Evolutionary conservation across 2,888 invertebrate genomes (phyloP).

Genomic region (Cheilosia vulpina): DNA sequence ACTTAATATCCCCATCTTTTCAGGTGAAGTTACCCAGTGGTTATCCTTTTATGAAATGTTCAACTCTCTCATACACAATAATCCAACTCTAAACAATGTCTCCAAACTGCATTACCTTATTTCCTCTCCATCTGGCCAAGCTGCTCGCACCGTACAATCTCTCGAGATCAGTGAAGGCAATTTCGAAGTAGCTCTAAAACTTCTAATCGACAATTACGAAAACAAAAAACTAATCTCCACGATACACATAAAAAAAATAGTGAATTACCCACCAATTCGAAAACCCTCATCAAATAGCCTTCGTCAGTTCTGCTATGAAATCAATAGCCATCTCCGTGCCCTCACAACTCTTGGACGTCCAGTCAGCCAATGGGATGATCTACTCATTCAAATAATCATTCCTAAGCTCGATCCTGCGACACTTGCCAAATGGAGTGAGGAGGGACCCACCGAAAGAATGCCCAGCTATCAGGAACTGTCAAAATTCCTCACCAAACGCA

Average conservation of each 20-base stretch:
- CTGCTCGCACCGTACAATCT: constrained; percentile 22
- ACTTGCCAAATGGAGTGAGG: constrained; percentile 19
- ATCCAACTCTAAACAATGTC: not conserved
- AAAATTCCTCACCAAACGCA: constrained; percentile 29
- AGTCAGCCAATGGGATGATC: constrained; percentile 22
- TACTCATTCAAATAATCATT: constrained; percentile 4
- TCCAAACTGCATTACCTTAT: constrained; percentile 7
- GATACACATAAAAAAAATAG: constrained; percentile 9
- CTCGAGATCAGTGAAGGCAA: constrained; percentile 29
- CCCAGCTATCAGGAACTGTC: constrained; percentile 26
- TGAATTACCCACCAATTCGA: constrained; percentile 11
- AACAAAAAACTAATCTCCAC: constrained; percentile 22
- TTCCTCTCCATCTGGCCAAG: constrained; percentile 21
- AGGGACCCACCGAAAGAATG: constrained; percentile 29
- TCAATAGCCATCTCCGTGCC: constrained; percentile 27
- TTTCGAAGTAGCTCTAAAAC: constrained; percentile 21
- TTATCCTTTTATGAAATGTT: constrained; percentile 29
- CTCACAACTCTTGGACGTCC: constrained; percentile 12
- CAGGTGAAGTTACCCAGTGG: constrained; percentile 34
- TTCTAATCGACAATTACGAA: constrained; percentile 18
- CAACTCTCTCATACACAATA: constrained; percentile 24
- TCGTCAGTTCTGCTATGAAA: constrained; percentile 8
- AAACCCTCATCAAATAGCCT: constrained; percentile 9
- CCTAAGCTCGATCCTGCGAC: constrained; percentile 19
- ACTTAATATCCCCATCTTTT: constrained; percentile 23